Evolutionary conservation across 2,113 vertebrate species (phyloP).

Genomic region (Guaruba guarouba): DNA sequence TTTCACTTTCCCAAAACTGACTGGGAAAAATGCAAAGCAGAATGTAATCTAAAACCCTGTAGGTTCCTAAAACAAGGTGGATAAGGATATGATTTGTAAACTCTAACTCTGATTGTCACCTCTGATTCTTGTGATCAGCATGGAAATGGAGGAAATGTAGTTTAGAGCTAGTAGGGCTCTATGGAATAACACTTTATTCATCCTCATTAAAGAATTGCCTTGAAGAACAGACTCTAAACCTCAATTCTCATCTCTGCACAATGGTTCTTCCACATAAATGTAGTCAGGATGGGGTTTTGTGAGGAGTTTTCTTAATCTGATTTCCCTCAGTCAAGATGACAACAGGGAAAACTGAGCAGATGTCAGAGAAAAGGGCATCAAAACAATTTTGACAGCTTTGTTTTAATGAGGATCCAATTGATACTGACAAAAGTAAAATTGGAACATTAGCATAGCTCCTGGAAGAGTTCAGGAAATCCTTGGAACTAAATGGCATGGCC

Average conservation of each 20-base stretch:
- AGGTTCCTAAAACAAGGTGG: neutral
- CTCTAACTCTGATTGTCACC: neutral
- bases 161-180: neutral
- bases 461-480: constrained; percentile 60
- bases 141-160: neutral
- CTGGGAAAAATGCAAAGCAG: neutral
- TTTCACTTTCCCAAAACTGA: neutral
- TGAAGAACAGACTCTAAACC: neutral
- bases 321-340: constrained; percentile 30
- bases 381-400: constrained; percentile 33
- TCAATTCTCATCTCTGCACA: neutral
- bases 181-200: neutral
- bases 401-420: constrained; percentile 45
- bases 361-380: constrained; percentile 15
- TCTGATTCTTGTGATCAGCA: neutral
- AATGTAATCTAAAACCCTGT: neutral
- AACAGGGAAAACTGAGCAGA: constrained; percentile 22
- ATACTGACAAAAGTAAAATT: constrained; percentile 44
- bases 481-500: constrained; percentile 65
- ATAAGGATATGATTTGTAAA: neutral
- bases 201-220: neutral
- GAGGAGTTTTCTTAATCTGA: neutral
- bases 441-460: constrained; percentile 38
- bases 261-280: neutral
- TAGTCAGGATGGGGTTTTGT: neutral